Evolutionary conservation across 2,888 invertebrate genomes (phyloP), one percentile per base, ranked within the genome.

Genomic region (Hypomecis atomaria): DNA sequence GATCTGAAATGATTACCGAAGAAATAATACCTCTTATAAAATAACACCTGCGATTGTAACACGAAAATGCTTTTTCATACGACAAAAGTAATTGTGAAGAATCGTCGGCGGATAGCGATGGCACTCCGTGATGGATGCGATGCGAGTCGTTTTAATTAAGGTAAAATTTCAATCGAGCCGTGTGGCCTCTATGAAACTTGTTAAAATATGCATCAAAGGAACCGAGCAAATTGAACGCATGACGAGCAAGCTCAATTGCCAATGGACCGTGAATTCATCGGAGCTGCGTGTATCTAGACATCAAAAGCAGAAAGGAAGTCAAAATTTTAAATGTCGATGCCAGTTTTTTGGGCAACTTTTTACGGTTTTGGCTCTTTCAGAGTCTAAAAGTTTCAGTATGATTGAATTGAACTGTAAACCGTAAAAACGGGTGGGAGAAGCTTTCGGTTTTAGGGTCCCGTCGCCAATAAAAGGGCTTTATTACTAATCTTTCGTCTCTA

Each of bases 161-260:
- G 74, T 76, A 76, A 78, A 79, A 80, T 77, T 79, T 78, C 71
- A 73, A 68, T 67, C 66, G 67, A 68, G 69, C 67, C 53, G 61
- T 57, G 69, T 67, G 69, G 66, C 69, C 65, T 71, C 72, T 70
- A 77, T 77, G 75, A 75, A 78, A 81, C 77, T 81, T 81, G 80
- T 78, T 84, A 79, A 82, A 85, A 85, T 83, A 84, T 85, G 82
- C 80, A 84, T 85, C 85, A 85, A 85, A 85, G 80, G 81, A 82
- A 79, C 59, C 71, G 70, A 68, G 72, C 65, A 79, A 83, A 84
- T 81, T 80, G 77, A 81, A 84, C 78, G 82, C 75, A 81, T 81
- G 77, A 78, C 77, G 74, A 71, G 73, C 78, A 76, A 69, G 68
- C 74, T 62, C 67, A 69, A 74, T 79, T 70, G 73, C 75, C 72